Percentiles rank a stretch among this genome's conserved stretches.
Conservation (phyloP, 2,113 vertebrate genomes). For the Spilogale gracilis region DNA sequence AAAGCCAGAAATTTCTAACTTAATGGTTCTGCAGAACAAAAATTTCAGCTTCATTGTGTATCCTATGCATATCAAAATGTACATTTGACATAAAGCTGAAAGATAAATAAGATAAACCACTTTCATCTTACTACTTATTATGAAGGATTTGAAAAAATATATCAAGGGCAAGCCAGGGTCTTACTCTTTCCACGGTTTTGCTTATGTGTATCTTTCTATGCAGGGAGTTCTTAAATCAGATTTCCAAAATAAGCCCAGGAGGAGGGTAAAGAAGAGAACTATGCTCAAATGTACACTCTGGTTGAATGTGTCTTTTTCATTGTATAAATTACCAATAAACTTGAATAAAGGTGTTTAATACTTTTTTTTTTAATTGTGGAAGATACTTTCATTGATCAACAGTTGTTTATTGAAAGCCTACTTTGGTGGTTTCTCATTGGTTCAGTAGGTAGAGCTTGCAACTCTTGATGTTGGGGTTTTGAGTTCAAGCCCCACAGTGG, state of each 20-base stretch:
- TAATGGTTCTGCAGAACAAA: slow-evolving; percentile 64
- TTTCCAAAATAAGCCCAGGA: not conserved
- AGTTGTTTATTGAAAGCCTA: not conserved
- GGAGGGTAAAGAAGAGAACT: not conserved
- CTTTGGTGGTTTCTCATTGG: not conserved
- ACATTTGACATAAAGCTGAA: slow-evolving; percentile 70
- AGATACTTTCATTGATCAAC: not conserved
- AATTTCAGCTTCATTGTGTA: slow-evolving; percentile 60
- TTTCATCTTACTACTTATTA: slow-evolving; percentile 60
- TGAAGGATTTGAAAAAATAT: slow-evolving; percentile 60
- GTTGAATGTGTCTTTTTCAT: not conserved
- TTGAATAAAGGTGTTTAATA: not conserved
- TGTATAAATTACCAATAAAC: not conserved
- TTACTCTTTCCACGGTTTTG: not conserved
- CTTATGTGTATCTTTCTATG: not conserved
- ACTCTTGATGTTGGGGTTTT: not conserved
- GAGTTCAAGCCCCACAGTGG: not conserved
- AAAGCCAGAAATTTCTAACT: slow-evolving; percentile 66
- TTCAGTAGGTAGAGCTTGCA: not conserved
- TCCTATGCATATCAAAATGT: slow-evolving; percentile 30
- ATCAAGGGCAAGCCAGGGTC: not conserved
- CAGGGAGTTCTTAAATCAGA: not conserved
- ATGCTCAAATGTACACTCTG: not conserved
- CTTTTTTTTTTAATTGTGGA: not conserved
- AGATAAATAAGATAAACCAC: slow-evolving; percentile 69